These are phyloP conservation scores for Ptychoptera contaminata DNA, from an alignment of 2,888 invertebrate genomes.

Conservation along the genomic window DNA sequence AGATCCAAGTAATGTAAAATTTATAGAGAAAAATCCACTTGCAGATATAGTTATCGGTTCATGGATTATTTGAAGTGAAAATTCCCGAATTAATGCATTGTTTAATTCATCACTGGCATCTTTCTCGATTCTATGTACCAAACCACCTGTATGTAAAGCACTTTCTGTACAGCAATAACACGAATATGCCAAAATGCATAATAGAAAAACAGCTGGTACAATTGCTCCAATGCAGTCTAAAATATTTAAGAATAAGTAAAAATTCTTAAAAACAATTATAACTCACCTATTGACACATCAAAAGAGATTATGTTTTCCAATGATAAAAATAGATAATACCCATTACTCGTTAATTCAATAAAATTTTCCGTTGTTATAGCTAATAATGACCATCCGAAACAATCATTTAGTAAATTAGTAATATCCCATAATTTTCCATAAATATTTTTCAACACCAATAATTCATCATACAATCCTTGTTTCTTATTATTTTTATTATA, in stretches of 20 bases:
- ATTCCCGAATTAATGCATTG: slow-evolving; percentile 25
- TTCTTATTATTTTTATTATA: slow-evolving; percentile 1
- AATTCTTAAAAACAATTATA: not conserved
- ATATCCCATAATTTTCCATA: slow-evolving; percentile 21
- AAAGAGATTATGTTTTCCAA: slow-evolving; percentile 6
- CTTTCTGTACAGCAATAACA: slow-evolving; percentile 18
- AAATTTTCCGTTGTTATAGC: slow-evolving; percentile 20
- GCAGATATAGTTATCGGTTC: slow-evolving; percentile 26
- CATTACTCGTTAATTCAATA: slow-evolving; percentile 22
- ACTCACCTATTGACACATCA: slow-evolving; percentile 1
- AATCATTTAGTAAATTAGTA: slow-evolving; percentile 17
- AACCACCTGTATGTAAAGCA: slow-evolving; percentile 25
- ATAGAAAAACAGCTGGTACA: slow-evolving; percentile 13
- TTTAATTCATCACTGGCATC: slow-evolving; percentile 22
- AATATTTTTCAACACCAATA: slow-evolving; percentile 17
- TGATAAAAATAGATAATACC: slow-evolving; percentile 21
- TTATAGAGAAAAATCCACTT: slow-evolving; percentile 26
- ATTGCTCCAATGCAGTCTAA: slow-evolving; percentile 14
- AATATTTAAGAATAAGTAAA: not conserved
- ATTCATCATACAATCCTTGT: slow-evolving; percentile 10
- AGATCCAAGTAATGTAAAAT: slow-evolving; percentile 23
- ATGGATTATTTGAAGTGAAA: slow-evolving; percentile 25
- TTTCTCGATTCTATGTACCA: slow-evolving; percentile 24
- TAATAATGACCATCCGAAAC: slow-evolving; percentile 26
- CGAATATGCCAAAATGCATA: slow-evolving; percentile 13